Conservation (phyloP, 2,113 vertebrate species). For the Scortum barcoo region DNA sequence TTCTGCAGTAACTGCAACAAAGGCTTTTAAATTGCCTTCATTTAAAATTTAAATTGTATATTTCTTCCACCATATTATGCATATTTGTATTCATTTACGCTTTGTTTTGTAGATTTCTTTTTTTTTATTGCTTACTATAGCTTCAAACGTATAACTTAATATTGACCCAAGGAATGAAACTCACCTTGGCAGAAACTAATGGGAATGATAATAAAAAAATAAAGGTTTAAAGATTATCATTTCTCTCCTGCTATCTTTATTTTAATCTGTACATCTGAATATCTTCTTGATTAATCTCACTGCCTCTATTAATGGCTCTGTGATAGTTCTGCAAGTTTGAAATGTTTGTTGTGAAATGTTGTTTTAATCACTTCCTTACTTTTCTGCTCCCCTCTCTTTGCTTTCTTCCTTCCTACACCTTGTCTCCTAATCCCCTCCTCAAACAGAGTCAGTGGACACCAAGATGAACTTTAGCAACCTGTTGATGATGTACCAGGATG, state of each 20-base stretch:
- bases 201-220: background rate
- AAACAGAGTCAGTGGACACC: constrained; percentile 85
- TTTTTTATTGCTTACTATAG: background rate
- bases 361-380: background rate
- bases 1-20: background rate
- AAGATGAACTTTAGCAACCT: constrained; percentile 87
- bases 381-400: background rate
- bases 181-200: background rate
- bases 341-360: too few species aligned
- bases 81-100: background rate
- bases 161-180: background rate
- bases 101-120: background rate
- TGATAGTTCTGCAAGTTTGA: constrained; percentile 4
- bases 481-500: constrained; percentile 86
- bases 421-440: constrained; percentile 5
- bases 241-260: background rate
- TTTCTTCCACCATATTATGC: background rate
- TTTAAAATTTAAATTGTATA: background rate
- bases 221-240: too few species aligned
- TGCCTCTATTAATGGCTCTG: background rate
- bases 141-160: background rate
- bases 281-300: background rate
- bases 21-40: background rate
- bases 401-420: background rate
- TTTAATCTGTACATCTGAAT: background rate